Percentiles rank a stretch among this genome's conserved stretches.
Evolutionary conservation across 2,888 invertebrate species (phyloP).

Genomic region (Spatulosminthurus flaviceps): DNA sequence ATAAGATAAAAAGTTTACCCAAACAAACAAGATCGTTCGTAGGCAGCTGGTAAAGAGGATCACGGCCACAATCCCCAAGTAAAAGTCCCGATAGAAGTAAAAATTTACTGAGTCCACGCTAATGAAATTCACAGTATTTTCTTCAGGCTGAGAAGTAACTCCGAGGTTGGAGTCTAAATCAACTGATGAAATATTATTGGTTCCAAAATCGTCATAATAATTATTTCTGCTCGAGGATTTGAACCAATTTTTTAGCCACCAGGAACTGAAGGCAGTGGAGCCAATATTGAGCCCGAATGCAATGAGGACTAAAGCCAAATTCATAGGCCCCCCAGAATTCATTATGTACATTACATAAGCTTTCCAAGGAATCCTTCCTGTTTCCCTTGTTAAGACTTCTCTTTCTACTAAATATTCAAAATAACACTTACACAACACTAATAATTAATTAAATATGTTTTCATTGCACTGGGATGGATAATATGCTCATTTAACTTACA

Average conservation of each 20-base stretch:
- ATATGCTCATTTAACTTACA: too few relatives aligned
- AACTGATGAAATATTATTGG: too few relatives aligned
- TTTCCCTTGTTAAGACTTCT: too few relatives aligned
- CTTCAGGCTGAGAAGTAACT: too few relatives aligned
- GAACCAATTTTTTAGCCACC: conserved; percentile 73
- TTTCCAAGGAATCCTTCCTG: not conserved
- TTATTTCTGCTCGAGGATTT: conserved; percentile 33
- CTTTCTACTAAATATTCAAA: not conserved
- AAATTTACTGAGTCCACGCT: conserved; percentile 67
- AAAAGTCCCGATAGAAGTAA: conserved; percentile 69
- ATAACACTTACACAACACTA: too few relatives aligned
- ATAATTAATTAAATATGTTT: too few relatives aligned
- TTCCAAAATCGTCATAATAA: too few relatives aligned
- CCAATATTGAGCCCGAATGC: conserved; percentile 69
- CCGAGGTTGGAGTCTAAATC: too few relatives aligned
- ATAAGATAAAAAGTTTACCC: conserved; percentile 49
- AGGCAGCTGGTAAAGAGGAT: conserved; percentile 70
- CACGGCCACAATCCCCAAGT: conserved; percentile 68
- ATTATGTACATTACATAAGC: conserved; percentile 67
- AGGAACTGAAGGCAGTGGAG: conserved; percentile 70
- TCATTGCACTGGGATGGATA: too few relatives aligned
- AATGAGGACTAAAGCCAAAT: conserved; percentile 67
- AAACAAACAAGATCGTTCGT: conserved; percentile 71
- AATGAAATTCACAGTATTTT: too few relatives aligned
- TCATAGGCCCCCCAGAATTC: conserved; percentile 69